Base-by-base conservation (phyloP, 2,113 vertebrate species). In the Aythya baeri region DNA sequence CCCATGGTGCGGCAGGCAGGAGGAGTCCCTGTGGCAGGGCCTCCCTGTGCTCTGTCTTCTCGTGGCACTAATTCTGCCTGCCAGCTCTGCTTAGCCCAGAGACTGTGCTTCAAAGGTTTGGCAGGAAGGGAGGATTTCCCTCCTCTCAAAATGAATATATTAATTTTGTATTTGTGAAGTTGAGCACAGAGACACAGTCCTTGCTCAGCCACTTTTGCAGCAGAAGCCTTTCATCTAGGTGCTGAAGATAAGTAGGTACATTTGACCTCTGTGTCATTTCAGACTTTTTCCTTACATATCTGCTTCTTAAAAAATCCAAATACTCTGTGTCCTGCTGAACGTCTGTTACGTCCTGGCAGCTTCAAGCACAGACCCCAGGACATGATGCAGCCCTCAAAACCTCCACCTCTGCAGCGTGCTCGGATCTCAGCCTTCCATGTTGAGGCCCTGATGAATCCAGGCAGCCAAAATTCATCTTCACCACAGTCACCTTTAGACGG, bases 51-150 rank as follows among this genome's bases (percentile, higher is more conserved):
- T 75, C 58, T 75, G 52, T 76, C 71, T 80, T 43, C 36, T 38
- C 17, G 62, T 86, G 55, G 65, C 52, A 78, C 44, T 92, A 86
- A 90, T 83, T 94, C 73, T 90, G 43, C 58, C 83, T 95, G 90
- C 90, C 93, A 93, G 88, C 73, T 16, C 23, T 0, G 3, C 86
- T 95, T 95, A 94, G 57, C 88, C 93, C 27, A 1, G 62, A 52
- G 49, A 13, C 55, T 17, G 3, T 94, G 41, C 49, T 95, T 89
- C 79, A 91, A 57, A 91, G 62, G 20, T 74, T 90, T 94, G 92
- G 61, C 73, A 94, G 79, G 85, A 90, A 88, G 76, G 32, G 38
- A 94, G 66, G 92, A 84, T 86, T 92, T 90, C 82, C 80, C 29
- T 73, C 71, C 82, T 95, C 61, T 92, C 57, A 38, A 93, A 95